Evolutionary conservation across 2,113 vertebrate species (phyloP).

Genomic region (Abramis brama): DNA sequence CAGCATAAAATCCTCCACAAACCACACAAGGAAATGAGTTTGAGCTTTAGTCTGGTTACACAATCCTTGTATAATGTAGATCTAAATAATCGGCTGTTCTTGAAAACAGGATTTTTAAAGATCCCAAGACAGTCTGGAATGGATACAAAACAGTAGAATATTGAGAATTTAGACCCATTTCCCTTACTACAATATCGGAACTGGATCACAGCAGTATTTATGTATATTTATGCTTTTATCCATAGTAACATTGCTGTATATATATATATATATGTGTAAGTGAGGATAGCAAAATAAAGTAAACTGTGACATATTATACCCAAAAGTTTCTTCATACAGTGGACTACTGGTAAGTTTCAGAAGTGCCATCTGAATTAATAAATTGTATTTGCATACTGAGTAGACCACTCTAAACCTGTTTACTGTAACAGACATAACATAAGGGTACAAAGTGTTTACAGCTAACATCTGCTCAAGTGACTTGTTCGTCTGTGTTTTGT

Average conservation of each 20-base stretch:
- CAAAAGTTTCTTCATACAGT: too few species aligned
- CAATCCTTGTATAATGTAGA: conserved; percentile 11
- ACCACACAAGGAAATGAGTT: conserved; percentile 8
- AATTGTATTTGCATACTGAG: neutral
- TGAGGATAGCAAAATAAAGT: too few species aligned
- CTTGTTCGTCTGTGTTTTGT: neutral
- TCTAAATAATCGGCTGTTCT: neutral
- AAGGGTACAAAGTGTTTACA: neutral
- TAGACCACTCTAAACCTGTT: neutral
- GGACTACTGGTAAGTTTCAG: too few species aligned
- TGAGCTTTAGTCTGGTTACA: conserved; percentile 6
- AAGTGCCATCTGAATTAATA: neutral
- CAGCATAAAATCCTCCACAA: conserved; percentile 5
- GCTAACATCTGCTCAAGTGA: neutral
- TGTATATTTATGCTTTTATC: neutral
- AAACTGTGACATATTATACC: too few species aligned
- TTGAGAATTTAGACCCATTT: neutral
- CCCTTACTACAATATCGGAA: neutral
- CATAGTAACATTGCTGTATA: neutral
- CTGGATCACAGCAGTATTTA: neutral
- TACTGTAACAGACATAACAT: neutral
- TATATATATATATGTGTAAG: neutral
- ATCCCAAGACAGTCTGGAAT: neutral
- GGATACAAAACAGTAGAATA: neutral
- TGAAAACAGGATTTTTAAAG: neutral